Evolutionary conservation across 1,140 invertebrate species (phyloP), one percentile per base, ranked within the genome.

Genomic region (Eubasilissa regina): DNA sequence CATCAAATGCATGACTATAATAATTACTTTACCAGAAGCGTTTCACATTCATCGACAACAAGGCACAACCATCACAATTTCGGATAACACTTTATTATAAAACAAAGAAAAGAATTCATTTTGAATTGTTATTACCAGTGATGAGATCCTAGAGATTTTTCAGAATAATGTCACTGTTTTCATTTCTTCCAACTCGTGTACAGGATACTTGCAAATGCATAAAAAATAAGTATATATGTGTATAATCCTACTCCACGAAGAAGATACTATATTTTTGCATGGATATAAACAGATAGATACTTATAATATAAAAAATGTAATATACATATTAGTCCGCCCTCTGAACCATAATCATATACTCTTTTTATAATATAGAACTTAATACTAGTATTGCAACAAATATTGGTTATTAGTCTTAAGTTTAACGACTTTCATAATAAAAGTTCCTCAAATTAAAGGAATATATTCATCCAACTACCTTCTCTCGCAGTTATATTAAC

Each of bases 321-420:
- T 35, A 35, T 35, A 35, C 25, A 35, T 35, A 64, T 64, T 43
- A 19, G 13, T 64, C n/a, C 19, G 3, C 60, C 11, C 48, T 51
- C 48, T 15, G n/a, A 12, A 51, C n/a, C 9, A 51, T 64, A 25
- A 12, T 13, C 3, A 25, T 64, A 64, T 25, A n/a, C 13, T 35
- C 35, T 13, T 35, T 11, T 62, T 21, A 62, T 66, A 45, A 4
- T 66, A 17, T 56, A 56, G 21, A 45, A 78, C 66, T 72, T 78
- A 78, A 11, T 53, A 10, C 68, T 80, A 80, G 51, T 80, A 80
- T 80, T 80, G 79, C 79, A 80, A 44, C 68, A 43, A 53, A 21
- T 21, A 72, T 80, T 76, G 79, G 79, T 80, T 77, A 45, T 12
- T 78, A 78, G 12, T 58, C 66, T 78, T 78, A 78, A 35, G 17